Conservation (phyloP, 2,888 invertebrate species). For the Xiphydria camelus region DNA sequence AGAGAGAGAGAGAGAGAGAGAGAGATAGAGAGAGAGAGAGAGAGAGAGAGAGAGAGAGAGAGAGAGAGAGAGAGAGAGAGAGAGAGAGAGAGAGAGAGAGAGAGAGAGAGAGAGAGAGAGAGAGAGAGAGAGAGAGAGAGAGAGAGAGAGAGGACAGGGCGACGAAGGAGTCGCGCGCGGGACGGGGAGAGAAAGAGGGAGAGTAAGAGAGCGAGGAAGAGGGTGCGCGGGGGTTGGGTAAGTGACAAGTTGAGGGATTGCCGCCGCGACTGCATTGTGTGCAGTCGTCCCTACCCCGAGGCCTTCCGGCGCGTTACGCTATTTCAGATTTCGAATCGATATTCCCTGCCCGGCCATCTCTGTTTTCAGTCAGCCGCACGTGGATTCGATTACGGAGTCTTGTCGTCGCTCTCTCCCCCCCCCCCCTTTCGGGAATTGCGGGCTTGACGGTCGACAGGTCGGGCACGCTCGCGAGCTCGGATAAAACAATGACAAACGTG, state of each 20-base stretch:
- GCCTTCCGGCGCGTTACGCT: constrained; percentile 4
- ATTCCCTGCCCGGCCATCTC: constrained; percentile 21
- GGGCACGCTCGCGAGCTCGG: constrained; percentile 3
- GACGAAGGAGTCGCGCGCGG: not conserved
- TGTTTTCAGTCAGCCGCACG: constrained; percentile 19
- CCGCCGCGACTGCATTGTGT: constrained; percentile 43
- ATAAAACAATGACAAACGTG: constrained; percentile 40
- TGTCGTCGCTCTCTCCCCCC: too few relatives aligned
- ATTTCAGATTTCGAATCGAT: constrained; percentile 17
- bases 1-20: not conserved
- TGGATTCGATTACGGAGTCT: constrained; percentile 36
- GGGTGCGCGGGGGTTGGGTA: constrained; percentile 29
- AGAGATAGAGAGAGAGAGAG: constrained; percentile 4
- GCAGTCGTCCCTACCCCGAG: constrained; percentile 35
- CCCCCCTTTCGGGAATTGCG: constrained; percentile 27
- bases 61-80: constrained; percentile 9
- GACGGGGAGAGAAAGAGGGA: constrained; percentile 10
- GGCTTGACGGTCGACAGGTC: constrained; percentile 19
- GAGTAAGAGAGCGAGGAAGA: constrained; percentile 14
- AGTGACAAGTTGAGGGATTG: constrained; percentile 57
- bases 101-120: constrained; percentile 5
- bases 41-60: constrained; percentile 12
- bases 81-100: constrained; percentile 3
- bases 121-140: not conserved
- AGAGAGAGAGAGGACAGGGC: not conserved